A percentile compares a stretch with the other conserved stretches of the same genome.
Conservation (phyloP, 2,888 invertebrate species). For the Leptinotarsa tumamoca region DNA sequence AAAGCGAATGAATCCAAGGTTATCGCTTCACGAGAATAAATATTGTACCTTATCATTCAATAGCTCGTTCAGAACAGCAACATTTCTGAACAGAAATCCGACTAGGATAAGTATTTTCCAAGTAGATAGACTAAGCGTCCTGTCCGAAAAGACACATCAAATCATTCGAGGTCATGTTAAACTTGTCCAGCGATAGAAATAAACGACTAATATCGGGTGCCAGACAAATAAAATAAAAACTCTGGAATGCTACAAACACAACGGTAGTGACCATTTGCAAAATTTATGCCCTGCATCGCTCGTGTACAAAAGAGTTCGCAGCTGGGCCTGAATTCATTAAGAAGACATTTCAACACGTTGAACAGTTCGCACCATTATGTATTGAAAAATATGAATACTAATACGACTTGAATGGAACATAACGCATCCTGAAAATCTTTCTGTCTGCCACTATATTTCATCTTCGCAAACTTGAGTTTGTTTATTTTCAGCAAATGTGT, state of each 20-base stretch:
- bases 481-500: constrained; percentile 21
- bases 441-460: background rate
- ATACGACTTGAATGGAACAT: constrained; percentile 54
- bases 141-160: too few species aligned
- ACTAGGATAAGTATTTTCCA: too few species aligned
- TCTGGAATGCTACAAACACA: background rate
- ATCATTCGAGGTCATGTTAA: too few species aligned
- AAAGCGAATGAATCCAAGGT: too few species aligned
- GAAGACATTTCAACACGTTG: constrained; percentile 62
- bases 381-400: constrained; percentile 61
- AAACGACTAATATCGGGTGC: background rate
- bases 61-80: too few species aligned
- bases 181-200: background rate
- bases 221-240: background rate
- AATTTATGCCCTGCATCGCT: constrained; percentile 57
- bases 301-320: constrained; percentile 60
- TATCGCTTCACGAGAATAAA: too few species aligned
- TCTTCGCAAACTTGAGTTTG: background rate
- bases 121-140: too few species aligned
- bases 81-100: too few species aligned
- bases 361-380: constrained; percentile 59
- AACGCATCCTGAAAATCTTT: constrained; percentile 31
- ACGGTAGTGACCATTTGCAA: constrained; percentile 48
- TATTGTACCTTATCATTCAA: too few species aligned
- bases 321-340: constrained; percentile 63